Conservation (phyloP, 2,113 vertebrate genomes). For the Chitala chitala region DNA sequence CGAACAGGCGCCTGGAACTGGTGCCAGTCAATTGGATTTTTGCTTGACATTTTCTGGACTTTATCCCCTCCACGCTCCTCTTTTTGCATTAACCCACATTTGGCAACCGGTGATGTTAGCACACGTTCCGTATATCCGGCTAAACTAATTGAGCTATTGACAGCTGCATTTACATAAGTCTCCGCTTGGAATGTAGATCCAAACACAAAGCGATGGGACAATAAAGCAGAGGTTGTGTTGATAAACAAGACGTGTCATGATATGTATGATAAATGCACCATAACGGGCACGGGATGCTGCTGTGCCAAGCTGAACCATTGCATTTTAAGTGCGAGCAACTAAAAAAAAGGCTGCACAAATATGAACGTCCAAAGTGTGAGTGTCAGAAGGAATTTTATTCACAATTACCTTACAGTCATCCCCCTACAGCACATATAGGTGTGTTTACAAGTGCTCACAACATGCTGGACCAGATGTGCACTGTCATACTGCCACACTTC, state of each 20-base stretch:
- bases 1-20: background rate
- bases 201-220: slow-evolving; percentile 4
- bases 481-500: background rate
- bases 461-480: background rate
- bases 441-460: slow-evolving; percentile 6
- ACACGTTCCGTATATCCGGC: background rate
- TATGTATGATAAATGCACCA: slow-evolving; percentile 15
- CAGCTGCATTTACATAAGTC: slow-evolving; percentile 20
- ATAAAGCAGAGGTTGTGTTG: slow-evolving; percentile 2
- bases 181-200: slow-evolving; percentile 8
- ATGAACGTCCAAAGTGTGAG: slow-evolving; percentile 3
- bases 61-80: slow-evolving; percentile 8
- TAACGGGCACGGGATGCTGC: background rate
- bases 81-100: background rate
- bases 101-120: slow-evolving; percentile 17
- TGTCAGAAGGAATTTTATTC: slow-evolving; percentile 25
- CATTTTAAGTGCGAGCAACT: background rate
- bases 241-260: slow-evolving; percentile 19
- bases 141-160: slow-evolving; percentile 15
- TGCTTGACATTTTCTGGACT: slow-evolving; percentile 21
- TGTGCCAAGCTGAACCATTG: background rate
- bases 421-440: background rate
- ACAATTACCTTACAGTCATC: background rate
- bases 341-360: background rate
- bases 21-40: slow-evolving; percentile 22